Base-by-base conservation (phyloP, 2,113 vertebrate species). In the Lepisosteus osseus region DNA sequence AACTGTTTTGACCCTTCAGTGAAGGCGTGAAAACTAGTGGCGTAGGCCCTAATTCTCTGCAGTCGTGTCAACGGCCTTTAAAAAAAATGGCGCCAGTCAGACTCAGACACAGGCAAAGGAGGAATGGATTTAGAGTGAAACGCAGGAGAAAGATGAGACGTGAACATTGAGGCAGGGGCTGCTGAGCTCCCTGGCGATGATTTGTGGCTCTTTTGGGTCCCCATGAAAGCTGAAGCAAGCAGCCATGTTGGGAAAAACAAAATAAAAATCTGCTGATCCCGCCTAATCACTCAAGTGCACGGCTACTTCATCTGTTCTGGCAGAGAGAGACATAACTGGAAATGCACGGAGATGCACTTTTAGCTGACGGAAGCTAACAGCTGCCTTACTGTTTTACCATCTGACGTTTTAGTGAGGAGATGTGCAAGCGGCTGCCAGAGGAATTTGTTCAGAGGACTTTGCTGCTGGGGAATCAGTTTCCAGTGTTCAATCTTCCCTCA, bases 361-460 rank as follows among this genome's bases (percentile, higher is more conserved):
- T 90, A 90, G 90, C 90, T 98, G 96, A 99, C 88, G 89, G 95
- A 95, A 94, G 94, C 90, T 91, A 95, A 95, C 96, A 98, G 96
- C 96, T 99, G 97, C 95, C 93, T 95, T 96, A 94, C 95, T 96
- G 95, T 96, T 98, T 98, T 96, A 90, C 94, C 89, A 88, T 93
- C 94, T 97, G 96, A 96, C 94, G 93, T 94, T 95, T 92, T 92
- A 92, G 94, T 92, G 90, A 92, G 91, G 94, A 96, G 94, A 94
- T 92, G 91, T 93, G 92, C 88, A 84, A 89, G 79, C 70, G 81
- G 88, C 84, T 88, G 92, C 92, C 88, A 84, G 85, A 90, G 89
- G 92, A 94, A 93, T 92, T 89, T 82, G 84, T 87, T 87, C 86
- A 80, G 91, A 91, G 90, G 87, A 90, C 87, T 89, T 90, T 86